Base-by-base conservation (phyloP, 35 echinoderm and acorn worm genomes). In the Apostichopus californicus region DNA sequence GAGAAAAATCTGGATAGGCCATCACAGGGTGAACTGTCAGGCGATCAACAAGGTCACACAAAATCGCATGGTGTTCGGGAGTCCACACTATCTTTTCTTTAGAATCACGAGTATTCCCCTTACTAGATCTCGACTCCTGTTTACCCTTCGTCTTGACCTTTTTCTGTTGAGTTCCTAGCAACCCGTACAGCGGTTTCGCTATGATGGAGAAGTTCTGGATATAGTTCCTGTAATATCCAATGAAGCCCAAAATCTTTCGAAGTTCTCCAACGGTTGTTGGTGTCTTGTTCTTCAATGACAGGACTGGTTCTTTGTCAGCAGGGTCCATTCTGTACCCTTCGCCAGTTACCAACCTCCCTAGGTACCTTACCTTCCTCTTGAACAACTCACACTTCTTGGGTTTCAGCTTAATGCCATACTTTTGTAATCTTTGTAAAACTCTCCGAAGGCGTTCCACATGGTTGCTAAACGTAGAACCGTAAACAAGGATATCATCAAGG, bases 331-430 rank as follows among this genome's bases (percentile, higher is more conserved):
- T 5, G 87, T 82, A 94, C 0, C 86, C 77, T 58, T 83, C 70
- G 25, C 59, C 88, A 57, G 93, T 72, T 10, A 94, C 93, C 1
- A 94, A 6, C 56, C 57, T 92, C 21, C 94, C 94, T 15, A 95
- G 72, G 23, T 79, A 92, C 24, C 75, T 55, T 53, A 89, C 94
- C 57, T 95, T 34, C 7, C 86, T 59, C 22, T 93, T 21, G 63
- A 93, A 95, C 15, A 93, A 64, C 17, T 83, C 64, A 59, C 94
- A 95, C 58, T 93, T 95, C 24, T 7, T 56, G 13, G 94, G 73
- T 66, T 93, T 95, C 11, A 93, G 59, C 58, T 95, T 93, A 9
- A 95, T 78, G 5, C 94, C 91, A 90, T 95, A 34, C 65, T 93
- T 17, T 56, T 83, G 81, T 12, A 95, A 71, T 26, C 87, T 68